These are phyloP conservation scores for Benitochromis conjunctus DNA, from an alignment of 2,113 vertebrate genomes.

Conservation along the genomic window DNA sequence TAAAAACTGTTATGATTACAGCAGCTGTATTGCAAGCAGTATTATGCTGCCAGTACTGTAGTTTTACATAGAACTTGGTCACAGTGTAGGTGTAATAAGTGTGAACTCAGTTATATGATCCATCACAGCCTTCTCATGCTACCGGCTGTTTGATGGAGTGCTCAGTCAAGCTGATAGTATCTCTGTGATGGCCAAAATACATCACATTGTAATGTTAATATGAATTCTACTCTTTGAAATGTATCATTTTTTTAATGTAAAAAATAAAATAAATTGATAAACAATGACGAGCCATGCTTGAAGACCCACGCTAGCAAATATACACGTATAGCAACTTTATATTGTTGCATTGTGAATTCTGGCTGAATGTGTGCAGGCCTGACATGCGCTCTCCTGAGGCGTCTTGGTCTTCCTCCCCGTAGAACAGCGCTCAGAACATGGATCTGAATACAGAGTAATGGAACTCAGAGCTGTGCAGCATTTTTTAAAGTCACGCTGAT, in stretches of 20 bases:
- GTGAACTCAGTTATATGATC: neutral
- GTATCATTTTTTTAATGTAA: neutral
- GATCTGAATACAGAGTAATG: neutral
- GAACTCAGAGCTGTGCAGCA: neutral
- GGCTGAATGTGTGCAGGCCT: neutral
- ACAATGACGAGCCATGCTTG: neutral
- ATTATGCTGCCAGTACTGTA: neutral
- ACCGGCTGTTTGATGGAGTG: neutral
- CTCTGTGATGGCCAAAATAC: neutral
- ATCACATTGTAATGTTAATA: neutral
- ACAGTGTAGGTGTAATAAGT: neutral
- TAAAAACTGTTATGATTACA: neutral
- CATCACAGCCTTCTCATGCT: neutral
- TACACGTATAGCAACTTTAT: neutral
- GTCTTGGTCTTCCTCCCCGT: neutral
- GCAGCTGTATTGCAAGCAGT: neutral
- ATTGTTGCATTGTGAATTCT: neutral
- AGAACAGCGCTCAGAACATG: neutral
- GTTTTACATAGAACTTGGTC: neutral
- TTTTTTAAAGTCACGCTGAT: neutral
- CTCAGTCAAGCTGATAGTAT: neutral
- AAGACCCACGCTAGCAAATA: neutral
- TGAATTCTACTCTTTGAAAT: neutral
- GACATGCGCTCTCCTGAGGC: neutral
- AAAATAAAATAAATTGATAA: neutral